A percentile compares a stretch with the other conserved stretches of the same genome.
phyloP scores from a whole-genome alignment of 1,140 invertebrate species.

The Papilio machaon region DNA sequence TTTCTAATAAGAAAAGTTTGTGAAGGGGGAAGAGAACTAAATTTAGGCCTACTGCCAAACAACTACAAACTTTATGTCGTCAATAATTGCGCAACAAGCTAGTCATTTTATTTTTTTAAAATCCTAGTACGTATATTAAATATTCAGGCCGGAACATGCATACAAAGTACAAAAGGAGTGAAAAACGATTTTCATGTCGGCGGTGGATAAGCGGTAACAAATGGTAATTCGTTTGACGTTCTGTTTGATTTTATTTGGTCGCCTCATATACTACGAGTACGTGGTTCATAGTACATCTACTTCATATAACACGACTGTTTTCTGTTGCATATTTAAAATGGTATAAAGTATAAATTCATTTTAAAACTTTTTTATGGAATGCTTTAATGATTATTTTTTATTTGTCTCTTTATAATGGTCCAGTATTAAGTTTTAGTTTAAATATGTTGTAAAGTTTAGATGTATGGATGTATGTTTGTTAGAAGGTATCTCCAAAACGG shows the following conservation, averaged over 20 bases:
- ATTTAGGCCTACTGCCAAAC: background rate
- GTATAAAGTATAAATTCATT: background rate
- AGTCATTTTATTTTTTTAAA: background rate
- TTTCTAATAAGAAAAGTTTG: too few relatives aligned
- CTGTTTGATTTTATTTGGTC: slow-evolving; percentile 19
- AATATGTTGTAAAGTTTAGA: too few relatives aligned
- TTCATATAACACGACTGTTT: slow-evolving; percentile 1
- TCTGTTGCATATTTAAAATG: background rate
- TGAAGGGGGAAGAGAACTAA: too few relatives aligned
- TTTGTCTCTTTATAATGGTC: too few relatives aligned
- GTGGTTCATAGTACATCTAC: background rate
- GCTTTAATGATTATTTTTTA: background rate
- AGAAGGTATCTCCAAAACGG: too few relatives aligned
- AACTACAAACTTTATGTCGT: background rate
- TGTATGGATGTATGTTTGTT: too few relatives aligned
- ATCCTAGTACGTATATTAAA: slow-evolving; percentile 8
- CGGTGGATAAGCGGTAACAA: slow-evolving; percentile 25
- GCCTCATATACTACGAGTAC: background rate
- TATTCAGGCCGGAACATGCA: slow-evolving; percentile 9
- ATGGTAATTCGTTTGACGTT: slow-evolving; percentile 25
- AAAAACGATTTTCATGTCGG: slow-evolving; percentile 22
- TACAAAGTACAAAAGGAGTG: slow-evolving; percentile 25
- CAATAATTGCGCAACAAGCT: background rate
- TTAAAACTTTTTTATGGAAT: background rate
- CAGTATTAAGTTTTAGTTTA: too few relatives aligned